These are phyloP conservation scores for Carabus problematicus DNA, from an alignment of 2,888 invertebrate genomes.

Conservation along the genomic window DNA sequence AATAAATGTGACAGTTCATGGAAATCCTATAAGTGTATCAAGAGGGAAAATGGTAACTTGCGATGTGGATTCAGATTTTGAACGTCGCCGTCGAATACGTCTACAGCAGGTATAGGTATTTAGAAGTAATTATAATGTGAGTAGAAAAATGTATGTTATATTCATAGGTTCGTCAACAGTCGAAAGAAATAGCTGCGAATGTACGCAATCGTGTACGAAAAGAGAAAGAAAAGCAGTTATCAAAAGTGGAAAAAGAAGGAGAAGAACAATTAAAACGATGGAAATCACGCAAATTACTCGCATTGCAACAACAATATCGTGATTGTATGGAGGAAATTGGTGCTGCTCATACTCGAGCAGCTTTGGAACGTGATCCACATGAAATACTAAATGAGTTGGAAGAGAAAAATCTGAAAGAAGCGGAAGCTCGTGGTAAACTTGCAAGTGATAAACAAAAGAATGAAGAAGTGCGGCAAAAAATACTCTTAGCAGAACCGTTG, in stretches of 20 bases:
- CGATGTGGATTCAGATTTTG: conserved; percentile 65
- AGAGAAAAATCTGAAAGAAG: conserved; percentile 31
- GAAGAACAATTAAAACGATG: conserved; percentile 62
- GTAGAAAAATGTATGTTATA: conserved; percentile 31
- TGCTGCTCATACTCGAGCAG: conserved; percentile 60
- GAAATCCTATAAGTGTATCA: conserved; percentile 62
- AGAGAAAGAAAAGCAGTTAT: conserved; percentile 62
- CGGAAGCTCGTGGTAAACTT: conserved; percentile 49
- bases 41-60: conserved; percentile 61
- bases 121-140: conserved; percentile 25
- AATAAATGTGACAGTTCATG: conserved; percentile 66
- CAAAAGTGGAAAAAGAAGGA: conserved; percentile 61
- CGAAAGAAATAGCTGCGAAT: conserved; percentile 66
- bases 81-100: conserved; percentile 66
- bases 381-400: conserved; percentile 48
- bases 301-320: conserved; percentile 62
- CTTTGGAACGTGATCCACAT: conserved; percentile 56
- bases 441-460: conserved; percentile 52
- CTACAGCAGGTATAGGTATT: conserved; percentile 64
- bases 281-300: conserved; percentile 61
- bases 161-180: conserved; percentile 68
- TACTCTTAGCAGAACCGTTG: conserved; percentile 49
- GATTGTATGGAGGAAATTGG: conserved; percentile 63
- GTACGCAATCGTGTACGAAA: conserved; percentile 64
- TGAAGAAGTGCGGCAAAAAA: conserved; percentile 43